Evolutionary conservation across 1,140 invertebrate genomes (phyloP), one percentile per base, ranked within the genome.

Genomic region (Arion vulgaris): DNA sequence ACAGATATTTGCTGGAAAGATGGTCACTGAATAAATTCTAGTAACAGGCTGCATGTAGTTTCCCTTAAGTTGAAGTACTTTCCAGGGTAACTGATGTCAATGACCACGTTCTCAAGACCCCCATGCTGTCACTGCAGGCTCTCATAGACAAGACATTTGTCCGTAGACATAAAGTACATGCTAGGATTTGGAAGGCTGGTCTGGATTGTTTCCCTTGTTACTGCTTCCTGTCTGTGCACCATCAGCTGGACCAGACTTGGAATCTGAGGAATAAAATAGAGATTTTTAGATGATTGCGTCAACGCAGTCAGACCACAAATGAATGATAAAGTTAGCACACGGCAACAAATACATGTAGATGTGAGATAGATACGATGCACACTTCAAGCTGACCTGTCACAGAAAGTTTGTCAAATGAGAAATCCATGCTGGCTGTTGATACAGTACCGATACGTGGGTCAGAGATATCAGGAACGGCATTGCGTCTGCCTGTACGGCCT

Each of bases 391-490:
- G 84, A 89, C 88, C 88, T 83, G 86, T 81, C 68, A 87, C 87
- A 17, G 85, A 86, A 23, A 90, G 84, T 78, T 94, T 93, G 83
- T 95, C 94, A 71, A 97, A 91, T 85, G 94, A 93, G 74, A 94
- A 94, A 0, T 96, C 94, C 84, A 96, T 92, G 88, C 95, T 95
- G 49, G 95, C 94, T 0, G 95, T 95, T 49, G 94, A 94, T n/a
- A 95, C 93, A 62, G 94, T 93, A 23, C 94, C 94, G 80, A 94
- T 93, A 53, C 94, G 94, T 53, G 94, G 85, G 39, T 89, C 87
- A 34, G 95, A 91, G 79, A 96, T 96, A 87, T 96, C 95, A 2
- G 96, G 94, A 91, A 97, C 92, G 2, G 96, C 96, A 90, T 97
- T 96, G 81, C 96, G 92, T 68, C 96, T 93, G 11, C 96, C 96